These are phyloP conservation scores for Herpetotheres cachinnans DNA, from an alignment of 2,113 vertebrate genomes.

Conservation along the genomic window DNA sequence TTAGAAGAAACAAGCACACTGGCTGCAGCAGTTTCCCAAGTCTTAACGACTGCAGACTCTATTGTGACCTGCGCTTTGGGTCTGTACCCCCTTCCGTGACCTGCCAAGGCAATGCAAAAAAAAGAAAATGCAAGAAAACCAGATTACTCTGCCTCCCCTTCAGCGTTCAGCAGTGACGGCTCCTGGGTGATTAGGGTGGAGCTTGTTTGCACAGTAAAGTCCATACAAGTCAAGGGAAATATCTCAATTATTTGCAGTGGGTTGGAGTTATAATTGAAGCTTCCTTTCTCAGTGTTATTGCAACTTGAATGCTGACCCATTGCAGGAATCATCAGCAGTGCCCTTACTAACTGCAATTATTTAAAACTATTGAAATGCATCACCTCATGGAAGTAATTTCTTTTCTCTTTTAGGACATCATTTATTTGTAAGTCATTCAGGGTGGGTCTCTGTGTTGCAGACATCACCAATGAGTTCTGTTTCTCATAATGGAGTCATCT, in stretches of 20 bases:
- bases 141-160: background rate
- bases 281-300: background rate
- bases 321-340: background rate
- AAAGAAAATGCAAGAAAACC: background rate
- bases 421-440: background rate
- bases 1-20: background rate
- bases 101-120: background rate
- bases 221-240: slow-evolving; percentile 2
- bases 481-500: background rate
- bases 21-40: background rate
- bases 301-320: background rate
- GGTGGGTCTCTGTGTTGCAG: background rate
- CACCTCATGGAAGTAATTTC: background rate
- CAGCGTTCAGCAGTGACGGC: background rate
- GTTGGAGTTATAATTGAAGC: background rate
- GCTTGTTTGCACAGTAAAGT: background rate
- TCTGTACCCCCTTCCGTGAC: background rate
- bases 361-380: background rate
- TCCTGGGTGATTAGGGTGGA: background rate
- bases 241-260: slow-evolving; percentile 22
- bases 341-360: background rate
- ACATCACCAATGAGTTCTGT: background rate
- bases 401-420: background rate
- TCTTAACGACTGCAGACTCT: background rate
- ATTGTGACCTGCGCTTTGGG: background rate